Conservation (phyloP, 2,797 vertebrate genomes). For the Cyprinodon diabolis region DNA sequence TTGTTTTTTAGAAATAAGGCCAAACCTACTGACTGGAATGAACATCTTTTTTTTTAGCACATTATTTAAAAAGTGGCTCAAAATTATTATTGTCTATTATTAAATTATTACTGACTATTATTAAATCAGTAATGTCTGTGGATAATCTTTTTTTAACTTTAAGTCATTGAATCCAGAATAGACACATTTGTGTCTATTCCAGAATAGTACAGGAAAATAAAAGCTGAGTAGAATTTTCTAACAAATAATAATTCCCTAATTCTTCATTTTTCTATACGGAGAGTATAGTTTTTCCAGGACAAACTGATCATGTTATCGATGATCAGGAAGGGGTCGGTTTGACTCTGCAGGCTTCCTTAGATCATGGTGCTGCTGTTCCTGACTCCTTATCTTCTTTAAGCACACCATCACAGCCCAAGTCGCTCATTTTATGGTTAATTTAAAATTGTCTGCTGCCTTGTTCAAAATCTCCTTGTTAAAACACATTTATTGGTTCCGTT, state of each 20-base stretch:
- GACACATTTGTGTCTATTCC: no score
- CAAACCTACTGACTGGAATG: background rate
- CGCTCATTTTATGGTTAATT: conserved; percentile 62
- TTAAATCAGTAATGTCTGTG: background rate
- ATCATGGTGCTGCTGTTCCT: conserved; percentile 9
- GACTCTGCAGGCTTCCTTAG: conserved; percentile 5
- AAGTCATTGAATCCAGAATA: background rate
- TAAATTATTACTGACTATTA: background rate
- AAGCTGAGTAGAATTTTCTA: background rate
- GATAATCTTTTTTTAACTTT: background rate
- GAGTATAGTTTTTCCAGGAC: background rate
- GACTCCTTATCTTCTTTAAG: conserved; percentile 65
- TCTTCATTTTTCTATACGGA: background rate
- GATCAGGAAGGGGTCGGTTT: conserved; percentile 14
- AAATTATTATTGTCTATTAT: background rate
- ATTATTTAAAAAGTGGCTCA: background rate
- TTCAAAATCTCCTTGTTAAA: conserved; percentile 41
- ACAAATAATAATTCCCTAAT: background rate
- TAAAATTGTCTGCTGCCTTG: conserved; percentile 41
- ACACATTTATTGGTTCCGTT: conserved; percentile 47
- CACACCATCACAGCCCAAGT: conserved; percentile 48
- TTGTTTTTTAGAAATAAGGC: background rate
- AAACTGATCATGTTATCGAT: conserved; percentile 15
- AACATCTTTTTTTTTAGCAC: background rate
- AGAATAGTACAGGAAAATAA: no score